Evolutionary conservation across 2,113 vertebrate species (phyloP).

Genomic region (Serilophus lunatus): DNA sequence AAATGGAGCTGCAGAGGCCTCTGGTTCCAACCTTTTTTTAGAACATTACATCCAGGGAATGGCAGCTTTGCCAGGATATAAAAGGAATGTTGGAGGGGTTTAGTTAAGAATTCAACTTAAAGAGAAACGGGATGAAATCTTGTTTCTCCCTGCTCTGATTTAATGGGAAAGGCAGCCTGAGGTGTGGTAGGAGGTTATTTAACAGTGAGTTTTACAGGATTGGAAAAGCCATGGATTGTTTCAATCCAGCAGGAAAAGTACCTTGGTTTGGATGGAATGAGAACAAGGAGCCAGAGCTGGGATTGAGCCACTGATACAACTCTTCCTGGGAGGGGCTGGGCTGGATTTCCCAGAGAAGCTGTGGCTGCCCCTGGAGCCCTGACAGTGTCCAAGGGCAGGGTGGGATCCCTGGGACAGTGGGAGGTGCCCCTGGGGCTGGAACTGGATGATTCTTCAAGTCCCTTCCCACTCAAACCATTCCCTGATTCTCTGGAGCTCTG

Average conservation of each 20-base stretch:
- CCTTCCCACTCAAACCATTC: no score
- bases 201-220: background rate
- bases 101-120: background rate
- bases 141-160: background rate
- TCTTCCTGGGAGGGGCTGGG: background rate
- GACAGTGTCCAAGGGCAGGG: background rate
- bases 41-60: background rate
- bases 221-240: background rate
- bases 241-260: background rate
- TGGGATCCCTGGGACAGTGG: background rate
- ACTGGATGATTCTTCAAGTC: no score
- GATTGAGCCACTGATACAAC: background rate
- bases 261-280: background rate
- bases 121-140: background rate
- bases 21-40: background rate
- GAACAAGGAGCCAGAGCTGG: background rate
- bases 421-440: background rate
- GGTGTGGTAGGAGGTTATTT: background rate
- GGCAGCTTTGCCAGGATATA: background rate
- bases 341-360: background rate
- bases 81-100: no score
- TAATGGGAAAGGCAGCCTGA: background rate
- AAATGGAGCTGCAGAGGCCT: background rate
- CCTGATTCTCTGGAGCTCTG: no score
- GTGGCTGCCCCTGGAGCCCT: background rate